Evolutionary conservation across 2,113 vertebrate genomes (phyloP).

Genomic region (Psilopsiagon aurifrons): DNA sequence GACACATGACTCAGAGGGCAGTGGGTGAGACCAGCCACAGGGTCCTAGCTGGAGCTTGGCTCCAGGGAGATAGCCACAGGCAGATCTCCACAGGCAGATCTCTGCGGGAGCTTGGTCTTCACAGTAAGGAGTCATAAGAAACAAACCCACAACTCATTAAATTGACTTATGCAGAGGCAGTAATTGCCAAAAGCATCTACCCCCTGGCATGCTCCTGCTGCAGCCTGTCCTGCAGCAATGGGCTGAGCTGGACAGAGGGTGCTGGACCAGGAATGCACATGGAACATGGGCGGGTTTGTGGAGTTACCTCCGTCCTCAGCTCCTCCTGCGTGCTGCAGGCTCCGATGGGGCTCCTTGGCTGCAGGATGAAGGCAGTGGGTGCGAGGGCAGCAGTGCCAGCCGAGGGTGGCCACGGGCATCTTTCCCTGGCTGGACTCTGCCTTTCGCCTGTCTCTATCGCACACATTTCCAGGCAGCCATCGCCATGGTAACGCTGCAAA

Average conservation of each 20-base stretch:
- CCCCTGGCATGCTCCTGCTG: rapidly evolving
- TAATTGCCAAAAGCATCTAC: not conserved
- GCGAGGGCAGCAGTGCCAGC: rapidly evolving
- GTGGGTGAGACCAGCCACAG: not conserved
- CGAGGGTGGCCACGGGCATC: rapidly evolving
- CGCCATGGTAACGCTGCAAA: constrained; percentile 29
- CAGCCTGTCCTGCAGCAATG: not conserved
- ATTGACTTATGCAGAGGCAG: not conserved
- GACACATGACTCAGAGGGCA: rapidly evolving
- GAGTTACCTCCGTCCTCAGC: not conserved
- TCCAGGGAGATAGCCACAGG: not conserved
- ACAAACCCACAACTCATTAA: not conserved
- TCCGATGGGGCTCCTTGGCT: rapidly evolving
- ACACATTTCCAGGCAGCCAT: not conserved
- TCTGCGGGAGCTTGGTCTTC: not conserved
- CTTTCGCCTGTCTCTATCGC: not conserved
- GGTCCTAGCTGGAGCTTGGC: not conserved
- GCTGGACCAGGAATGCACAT: not conserved
- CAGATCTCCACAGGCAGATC: not conserved
- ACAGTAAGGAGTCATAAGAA: not conserved
- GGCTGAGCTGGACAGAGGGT: not conserved
- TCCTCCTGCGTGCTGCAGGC: rapidly evolving
- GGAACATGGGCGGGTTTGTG: rapidly evolving
- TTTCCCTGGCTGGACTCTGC: not conserved
- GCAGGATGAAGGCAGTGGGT: not conserved